Evolutionary conservation across 2,888 invertebrate species (phyloP), one percentile per base, ranked within the genome.

Genomic region (Cephus rjabovi): DNA sequence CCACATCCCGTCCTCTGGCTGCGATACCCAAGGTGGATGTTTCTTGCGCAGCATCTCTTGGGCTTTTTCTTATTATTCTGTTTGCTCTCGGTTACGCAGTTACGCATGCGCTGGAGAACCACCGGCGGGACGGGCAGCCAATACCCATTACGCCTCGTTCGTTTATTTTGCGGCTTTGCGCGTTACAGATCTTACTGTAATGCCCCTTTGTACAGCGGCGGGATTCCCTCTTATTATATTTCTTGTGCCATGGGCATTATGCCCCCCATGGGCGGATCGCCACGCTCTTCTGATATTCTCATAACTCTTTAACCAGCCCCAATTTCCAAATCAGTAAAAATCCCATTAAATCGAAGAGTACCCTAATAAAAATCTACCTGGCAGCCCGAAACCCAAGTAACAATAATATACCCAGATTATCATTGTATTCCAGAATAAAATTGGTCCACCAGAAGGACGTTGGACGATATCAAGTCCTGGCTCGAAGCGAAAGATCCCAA

Each of bases 391-490:
- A 56, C 56, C 23, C 23, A 23, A 56, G 15, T 23, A 56, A 23
- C 9, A 56, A 56, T 23, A 56, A 9, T 9, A 56, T 56, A 23
- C 56, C 56, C 56, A 9, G 4, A 6, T 23, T 56, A 56, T 56
- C 56, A 56, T 9, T 56, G 56, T 56, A 56, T 6, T 23, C 23
- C 23, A 56, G 9, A 56, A 56, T 56, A 56, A 56, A 56, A 23
- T 6, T 56, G 56, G 56, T 56, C 56, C 56, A 56, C 88, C 12
- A 86, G 86, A 56, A 86, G 92, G 30, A 90, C 90, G 79, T 89
- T 89, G 87, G 92, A 92, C 85, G 93, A 92, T 83, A 87, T 93
- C 80, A 93, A 93, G 34, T 92, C 93, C 83, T 93, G 93, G 90
- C 93, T 74, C 40, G 69, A 91, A 75, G 90, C 89, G 85, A 92